Base-by-base conservation (phyloP, 1,140 invertebrate genomes). In the Hylaeus volcanicus region DNA sequence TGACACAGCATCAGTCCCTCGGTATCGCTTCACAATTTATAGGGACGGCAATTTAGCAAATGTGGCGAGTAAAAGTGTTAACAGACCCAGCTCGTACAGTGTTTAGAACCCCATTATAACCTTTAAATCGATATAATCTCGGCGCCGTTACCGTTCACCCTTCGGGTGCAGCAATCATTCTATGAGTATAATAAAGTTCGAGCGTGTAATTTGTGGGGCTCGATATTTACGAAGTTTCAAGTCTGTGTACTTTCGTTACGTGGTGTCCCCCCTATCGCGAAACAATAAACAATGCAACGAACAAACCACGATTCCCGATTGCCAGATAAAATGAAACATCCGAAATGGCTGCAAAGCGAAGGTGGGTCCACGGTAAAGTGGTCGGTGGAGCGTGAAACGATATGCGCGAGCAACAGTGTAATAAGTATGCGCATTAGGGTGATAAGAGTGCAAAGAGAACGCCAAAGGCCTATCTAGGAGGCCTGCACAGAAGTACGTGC, bases 341-440 rank as follows among this genome's bases (percentile, higher is more conserved):
- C 26, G 51, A 74, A 74, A 74, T 51, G 60, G 72, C 3, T 37
- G 39, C 61, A 61, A 74, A 55, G 55, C 12, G 41, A 8, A 12
- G 26, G 64, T 41, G 64, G 45, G 15, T 58, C 70, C 37, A 15
- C 60, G 60, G 53, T 80, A 74, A 90, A 88, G 86, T 90, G 88
- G 85, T 91, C 89, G 90, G 89, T 90, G 88, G 76, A 83, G 89
- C 73, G 70, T n/a, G 87, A 87, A 90, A 91, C 86, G 89, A 90
- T 92, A 90, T 89, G 88, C 86, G 88, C 88, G 88, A 81, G 89
- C 88, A 92, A 92, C 91, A 89, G 90, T 89, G 92, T 93, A 91
- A 90, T 92, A 93, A 93, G 92, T 91, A 93, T 91, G 92, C 91
- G 83, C 90, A 93, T 93, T 93, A 93, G 91, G 90, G 90, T 92